Evolutionary conservation across 1,140 invertebrate species (phyloP), one percentile per base, ranked within the genome.

Genomic region (Gonatopus flavifemur): DNA sequence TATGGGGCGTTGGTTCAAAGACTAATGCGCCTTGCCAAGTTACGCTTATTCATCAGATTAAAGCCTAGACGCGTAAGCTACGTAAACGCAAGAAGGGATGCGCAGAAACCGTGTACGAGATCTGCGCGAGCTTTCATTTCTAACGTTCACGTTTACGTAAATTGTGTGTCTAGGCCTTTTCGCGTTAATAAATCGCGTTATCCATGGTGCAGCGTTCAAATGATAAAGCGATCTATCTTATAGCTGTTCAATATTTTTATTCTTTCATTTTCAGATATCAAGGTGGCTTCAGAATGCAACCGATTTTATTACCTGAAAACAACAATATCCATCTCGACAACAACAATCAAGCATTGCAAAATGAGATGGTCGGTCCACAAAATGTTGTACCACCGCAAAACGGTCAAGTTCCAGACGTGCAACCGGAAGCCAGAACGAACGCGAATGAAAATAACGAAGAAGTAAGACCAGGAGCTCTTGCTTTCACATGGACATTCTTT

Each of bases 401-500:
- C 41, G 62, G 57, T 46, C 66, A 60, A 35, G 47, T 62, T 18
- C 53, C 67, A 44, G 57, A 54, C 5, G 45, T 55, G 16, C 55
- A 65, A 45, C 33, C 64, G 16, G 66, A 70, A 25, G 62, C 56
- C 19, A 61, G 59, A 31, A 73, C 70, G 8, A 73, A 72, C 48
- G 62, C 52, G 9, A 72, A 73, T 46, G 66, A 77, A 28, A 69
- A 72, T 42, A 70, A 64, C 51, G 81, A 80, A 45, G 74, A 78
- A 38, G 67, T 82, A 67, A 64, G 82, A 68, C 84, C 84, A 22
- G 84, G 86, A 1, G 69, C 83, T 31, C 72, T 88, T 6, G 82
- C 83, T n/a, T 80, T 87, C 5, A 83, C 85, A 3, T 88, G 86
- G 85, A 88, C 86, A 61, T 86, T 90, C 59, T 84, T 90, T 49